Percentiles rank a stretch among this genome's conserved stretches.
Conservation (phyloP, 2,797 vertebrate species). For the Aselliscus stoliczkanus region DNA sequence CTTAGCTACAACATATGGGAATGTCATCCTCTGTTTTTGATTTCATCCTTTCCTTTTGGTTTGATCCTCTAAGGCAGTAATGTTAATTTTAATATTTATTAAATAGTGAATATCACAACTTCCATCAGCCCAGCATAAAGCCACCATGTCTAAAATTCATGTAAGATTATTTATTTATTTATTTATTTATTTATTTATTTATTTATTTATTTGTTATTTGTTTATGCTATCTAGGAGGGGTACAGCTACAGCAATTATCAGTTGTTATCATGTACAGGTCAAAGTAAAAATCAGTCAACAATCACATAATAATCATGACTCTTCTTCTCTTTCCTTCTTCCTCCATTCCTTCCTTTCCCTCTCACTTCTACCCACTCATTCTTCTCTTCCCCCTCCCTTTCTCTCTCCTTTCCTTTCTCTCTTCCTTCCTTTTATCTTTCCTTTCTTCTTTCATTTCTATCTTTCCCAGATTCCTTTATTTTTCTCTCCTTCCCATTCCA, state of each 20-base stretch:
- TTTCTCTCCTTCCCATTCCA: not conserved
- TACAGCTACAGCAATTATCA: not conserved
- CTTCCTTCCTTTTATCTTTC: no score
- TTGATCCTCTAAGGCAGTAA: not conserved
- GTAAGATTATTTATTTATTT: no score
- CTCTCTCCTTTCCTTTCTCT: no score
- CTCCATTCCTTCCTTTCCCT: not conserved
- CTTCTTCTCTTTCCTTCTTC: not conserved
- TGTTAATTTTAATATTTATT: not conserved
- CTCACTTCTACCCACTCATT: not conserved
- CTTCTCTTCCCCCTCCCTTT: not conserved
- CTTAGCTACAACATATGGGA: not conserved
- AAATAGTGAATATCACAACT: not conserved
- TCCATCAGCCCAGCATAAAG: not conserved
- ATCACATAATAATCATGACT: not conserved
- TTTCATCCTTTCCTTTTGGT: not conserved
- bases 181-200: no score
- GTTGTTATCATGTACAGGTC: not conserved
- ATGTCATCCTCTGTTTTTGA: not conserved
- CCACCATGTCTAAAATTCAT: not conserved
- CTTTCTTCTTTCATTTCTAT: not conserved
- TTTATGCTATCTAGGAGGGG: not conserved
- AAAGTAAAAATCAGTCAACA: not conserved
- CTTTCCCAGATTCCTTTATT: not conserved
- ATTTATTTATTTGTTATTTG: not conserved